Evolutionary conservation across 2,797 vertebrate species (phyloP), one percentile per base, ranked within the genome.

Genomic region (Siniperca scherzeri): DNA sequence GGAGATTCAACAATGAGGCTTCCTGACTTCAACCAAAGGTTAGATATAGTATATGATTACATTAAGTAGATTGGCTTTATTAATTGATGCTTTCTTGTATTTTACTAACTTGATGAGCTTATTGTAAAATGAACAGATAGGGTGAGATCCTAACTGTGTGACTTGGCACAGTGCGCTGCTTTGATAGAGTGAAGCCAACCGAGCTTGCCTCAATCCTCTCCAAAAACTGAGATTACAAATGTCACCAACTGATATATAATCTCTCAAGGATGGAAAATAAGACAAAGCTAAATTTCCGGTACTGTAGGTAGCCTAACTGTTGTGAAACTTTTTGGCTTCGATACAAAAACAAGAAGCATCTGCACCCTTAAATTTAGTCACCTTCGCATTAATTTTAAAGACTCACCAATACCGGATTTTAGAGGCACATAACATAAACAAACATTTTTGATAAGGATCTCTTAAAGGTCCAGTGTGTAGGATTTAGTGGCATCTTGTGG

Each of bases 161-260:
- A 66, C 55, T 33, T 67, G 53, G 22, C 72, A 48, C 12, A 14
- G 42, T 36, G n/a, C 21, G 14, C 57, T 14, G 17, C 33, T 61
- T 30, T 62, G 10, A 46, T 46, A 44, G 40, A 71, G 3, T 30
- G 13, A 46, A 42, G 25, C 64, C 64, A 48, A 46, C 7, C 2
- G 3, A 27, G 48, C 33, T 64, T 3, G 6, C 11, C 22, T 14
- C 5, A 5, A n/a, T 14, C n/a, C 60, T 19, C 21, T 71, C 62
- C n/a, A 62, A 68, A 71, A 67, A 66, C 70, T 53, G 5, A 70
- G 57, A 40, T 59, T 75, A 75, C 62, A 73, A 50, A 44, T 75
- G 44, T 56, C 48, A 68, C 40, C 21, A 46, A 22, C 38, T 40
- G 25, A 71, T 22, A 60, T n/a, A 36, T 22, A 48, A 60, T 36